Base-by-base conservation (phyloP, 2,888 invertebrate genomes). In the Drepana falcataria region DNA sequence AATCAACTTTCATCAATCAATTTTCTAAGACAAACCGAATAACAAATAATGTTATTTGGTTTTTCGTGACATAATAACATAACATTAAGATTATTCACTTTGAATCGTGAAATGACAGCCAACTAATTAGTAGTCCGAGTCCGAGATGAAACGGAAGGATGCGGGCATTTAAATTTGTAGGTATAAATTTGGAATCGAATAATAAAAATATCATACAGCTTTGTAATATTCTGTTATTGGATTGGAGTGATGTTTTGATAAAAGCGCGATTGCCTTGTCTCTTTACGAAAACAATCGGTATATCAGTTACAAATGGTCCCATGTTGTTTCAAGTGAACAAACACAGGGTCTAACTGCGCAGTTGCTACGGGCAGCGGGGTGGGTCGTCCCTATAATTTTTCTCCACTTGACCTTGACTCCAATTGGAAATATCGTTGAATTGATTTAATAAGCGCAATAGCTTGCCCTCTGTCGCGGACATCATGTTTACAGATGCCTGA, bases 381-480 rank as follows among this genome's bases (percentile, higher is more conserved):
- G 65, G 68, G 66, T 73, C 66, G 71, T 71, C 73, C 73, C 67
- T 73, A 57, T 53, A 59, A 60, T 71, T 77, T 71, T 77, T 75
- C 65, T 68, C 64, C 44, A 61, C 61, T 49, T 70, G 72, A 65
- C 81, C 85, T 84, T 85, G 83, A 81, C 84, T 81, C 61, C 72
- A 63, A 77, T 81, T 71, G 60, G 58, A 60, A 62, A 69, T 69
- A 63, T 67, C 66, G 69, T 75, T 66, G 58, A 60, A 70, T 64
- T 66, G 65, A 64, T 66, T 69, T 61, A 64, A 73, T 65, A 68
- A 64, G 57, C 63, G 59, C 47, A 54, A 61, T 58, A 61, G 54
- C 51, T 44, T 44, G 44, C 44, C 44, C 44, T 44, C 44, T 44
- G 9, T 44, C 9, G 2, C 44, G 9, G 9, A 44, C 2, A 44